Percentiles rank a stretch among this genome's conserved stretches.
These are phyloP conservation scores for Epinephelus moara DNA, from an alignment of 2,113 vertebrate genomes.

Conservation along the genomic window DNA sequence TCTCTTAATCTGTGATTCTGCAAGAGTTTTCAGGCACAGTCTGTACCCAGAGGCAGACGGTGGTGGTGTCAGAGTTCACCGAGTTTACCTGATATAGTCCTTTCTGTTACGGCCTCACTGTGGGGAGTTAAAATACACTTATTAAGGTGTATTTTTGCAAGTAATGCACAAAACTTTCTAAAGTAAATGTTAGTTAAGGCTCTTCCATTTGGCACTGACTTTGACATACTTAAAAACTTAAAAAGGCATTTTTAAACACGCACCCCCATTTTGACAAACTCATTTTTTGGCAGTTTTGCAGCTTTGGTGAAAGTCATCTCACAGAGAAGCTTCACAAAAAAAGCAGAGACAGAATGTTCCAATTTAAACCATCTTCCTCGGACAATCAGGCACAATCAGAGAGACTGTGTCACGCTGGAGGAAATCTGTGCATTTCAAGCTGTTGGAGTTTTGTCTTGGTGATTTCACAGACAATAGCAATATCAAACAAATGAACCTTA, in stretches of 20 bases:
- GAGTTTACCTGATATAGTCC: slow-evolving; percentile 7
- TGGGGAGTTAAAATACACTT: not conserved
- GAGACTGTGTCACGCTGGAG: slow-evolving; percentile 41
- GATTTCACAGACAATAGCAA: slow-evolving; percentile 44
- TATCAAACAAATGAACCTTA: slow-evolving; percentile 33
- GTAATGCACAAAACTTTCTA: not conserved
- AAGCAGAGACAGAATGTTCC: slow-evolving; percentile 29
- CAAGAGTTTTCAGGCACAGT: slow-evolving; percentile 18
- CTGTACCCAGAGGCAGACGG: slow-evolving; percentile 13
- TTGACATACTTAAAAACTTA: slow-evolving; percentile 20
- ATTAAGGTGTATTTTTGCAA: not conserved
- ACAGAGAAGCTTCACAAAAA: slow-evolving; percentile 8
- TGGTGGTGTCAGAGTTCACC: slow-evolving; percentile 25
- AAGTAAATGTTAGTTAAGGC: not conserved
- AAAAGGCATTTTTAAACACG: slow-evolving; percentile 1
- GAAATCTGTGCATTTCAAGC: slow-evolving; percentile 43
- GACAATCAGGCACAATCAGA: slow-evolving; percentile 62
- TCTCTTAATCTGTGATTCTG: slow-evolving; percentile 35
- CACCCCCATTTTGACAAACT: slow-evolving; percentile 12
- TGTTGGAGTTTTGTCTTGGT: slow-evolving; percentile 29
- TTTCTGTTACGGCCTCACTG: slow-evolving; percentile 21
- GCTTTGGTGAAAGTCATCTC: slow-evolving; percentile 48
- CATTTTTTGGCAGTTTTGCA: slow-evolving; percentile 50
- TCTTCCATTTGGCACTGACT: not conserved
- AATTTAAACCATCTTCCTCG: slow-evolving; percentile 52